Conservation (phyloP, 2,797 vertebrate genomes). For the Loris lydekkerianus region DNA sequence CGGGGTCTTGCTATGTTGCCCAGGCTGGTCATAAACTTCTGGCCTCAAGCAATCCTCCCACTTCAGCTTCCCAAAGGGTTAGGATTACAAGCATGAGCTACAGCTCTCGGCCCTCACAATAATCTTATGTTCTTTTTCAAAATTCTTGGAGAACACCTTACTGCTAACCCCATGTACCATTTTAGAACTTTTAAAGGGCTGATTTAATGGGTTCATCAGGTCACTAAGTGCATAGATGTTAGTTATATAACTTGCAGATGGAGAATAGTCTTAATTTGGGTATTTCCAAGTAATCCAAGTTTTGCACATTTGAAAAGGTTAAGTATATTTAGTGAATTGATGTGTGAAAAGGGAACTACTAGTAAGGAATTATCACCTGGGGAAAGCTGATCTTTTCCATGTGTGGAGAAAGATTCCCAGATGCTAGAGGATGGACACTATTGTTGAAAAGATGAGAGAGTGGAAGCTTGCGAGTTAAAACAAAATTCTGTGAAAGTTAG, state of each 20-base stretch:
- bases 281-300: conserved; percentile 42
- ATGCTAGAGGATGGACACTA: not conserved
- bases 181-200: not conserved
- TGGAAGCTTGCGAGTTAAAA: not conserved
- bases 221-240: not conserved
- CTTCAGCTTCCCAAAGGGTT: not conserved
- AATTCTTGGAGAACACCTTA: not conserved
- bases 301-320: not conserved
- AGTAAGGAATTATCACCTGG: not conserved
- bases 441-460: conserved; percentile 51
- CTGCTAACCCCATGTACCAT: not conserved
- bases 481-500: conserved; percentile 22
- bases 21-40: not conserved
- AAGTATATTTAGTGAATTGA: not conserved
- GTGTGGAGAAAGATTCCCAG: not conserved
- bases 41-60: not conserved
- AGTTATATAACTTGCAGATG: not conserved
- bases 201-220: not conserved
- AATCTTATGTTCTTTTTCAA: not conserved
- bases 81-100: not conserved
- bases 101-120: not conserved
- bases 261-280: not conserved
- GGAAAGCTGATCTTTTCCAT: not conserved
- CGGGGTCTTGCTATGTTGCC: no score
- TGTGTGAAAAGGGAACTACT: not conserved